phyloP scores from a whole-genome alignment of 2,797 vertebrate species.

The Pseudomugil tenellus region DNA sequence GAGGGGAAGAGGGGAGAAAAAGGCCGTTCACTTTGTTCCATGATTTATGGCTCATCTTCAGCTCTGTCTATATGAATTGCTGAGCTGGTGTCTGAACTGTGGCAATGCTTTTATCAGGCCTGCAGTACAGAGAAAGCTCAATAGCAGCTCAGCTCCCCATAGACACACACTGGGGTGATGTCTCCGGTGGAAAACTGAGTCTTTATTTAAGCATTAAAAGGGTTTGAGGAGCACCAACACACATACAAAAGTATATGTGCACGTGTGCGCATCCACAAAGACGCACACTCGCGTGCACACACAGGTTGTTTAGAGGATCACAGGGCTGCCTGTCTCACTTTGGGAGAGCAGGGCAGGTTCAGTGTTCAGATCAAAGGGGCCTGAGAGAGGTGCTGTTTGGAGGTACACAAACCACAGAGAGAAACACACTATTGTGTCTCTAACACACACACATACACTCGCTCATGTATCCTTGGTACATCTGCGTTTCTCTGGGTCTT shows the following conservation, averaged over 20 bases:
- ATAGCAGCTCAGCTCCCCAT: constrained; percentile 73
- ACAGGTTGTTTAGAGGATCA: constrained; percentile 79
- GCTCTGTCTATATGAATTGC: constrained; percentile 82
- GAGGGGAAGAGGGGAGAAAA: constrained; percentile 45
- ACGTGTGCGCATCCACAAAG: constrained; percentile 25
- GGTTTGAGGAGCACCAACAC: constrained; percentile 60
- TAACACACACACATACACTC: constrained; percentile 34
- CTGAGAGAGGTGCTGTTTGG: constrained; percentile 79
- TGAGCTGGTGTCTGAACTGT: constrained; percentile 79
- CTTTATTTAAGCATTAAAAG: constrained; percentile 86
- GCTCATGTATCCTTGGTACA: constrained; percentile 34
- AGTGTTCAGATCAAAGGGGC: constrained; percentile 82
- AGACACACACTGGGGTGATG: constrained; percentile 76
- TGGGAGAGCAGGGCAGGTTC: constrained; percentile 82
- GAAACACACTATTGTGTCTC: constrained; percentile 58
- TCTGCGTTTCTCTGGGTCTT: constrained; percentile 50
- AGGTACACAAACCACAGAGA: constrained; percentile 75
- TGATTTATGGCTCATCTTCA: constrained; percentile 81
- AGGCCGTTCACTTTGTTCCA: constrained; percentile 78
- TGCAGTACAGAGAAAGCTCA: constrained; percentile 76
- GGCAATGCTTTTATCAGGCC: constrained; percentile 77
- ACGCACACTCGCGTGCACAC: constrained; percentile 36
- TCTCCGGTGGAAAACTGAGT: constrained; percentile 78
- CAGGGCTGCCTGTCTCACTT: constrained; percentile 81
- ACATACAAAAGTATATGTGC: constrained; percentile 31